Percentiles rank a stretch among this genome's conserved stretches.
phyloP scores from a whole-genome alignment of 2,797 vertebrate genomes.

The Aphelocoma californica region DNA sequence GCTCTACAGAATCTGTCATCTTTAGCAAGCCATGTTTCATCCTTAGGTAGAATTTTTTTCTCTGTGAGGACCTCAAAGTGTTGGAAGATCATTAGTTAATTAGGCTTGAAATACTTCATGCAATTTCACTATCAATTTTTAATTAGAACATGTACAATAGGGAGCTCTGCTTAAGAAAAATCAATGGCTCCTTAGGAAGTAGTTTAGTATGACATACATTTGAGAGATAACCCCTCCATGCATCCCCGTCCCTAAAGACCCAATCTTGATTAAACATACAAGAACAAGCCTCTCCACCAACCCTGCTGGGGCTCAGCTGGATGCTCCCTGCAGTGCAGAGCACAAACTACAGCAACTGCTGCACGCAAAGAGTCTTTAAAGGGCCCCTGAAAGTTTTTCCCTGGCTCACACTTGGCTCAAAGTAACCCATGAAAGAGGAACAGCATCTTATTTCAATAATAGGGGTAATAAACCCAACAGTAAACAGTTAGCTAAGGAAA shows the following conservation, averaged over 20 bases:
- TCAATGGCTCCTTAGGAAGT: conserved; percentile 29
- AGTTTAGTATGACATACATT: conserved; percentile 5
- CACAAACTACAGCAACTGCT: background rate
- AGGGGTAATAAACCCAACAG: background rate
- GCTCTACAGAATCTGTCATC: background rate
- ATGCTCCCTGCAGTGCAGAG: background rate
- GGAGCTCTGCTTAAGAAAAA: conserved; percentile 42
- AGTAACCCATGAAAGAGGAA: background rate
- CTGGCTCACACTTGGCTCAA: background rate
- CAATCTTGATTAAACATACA: background rate
- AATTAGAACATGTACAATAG: conserved; percentile 30
- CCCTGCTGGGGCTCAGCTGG: background rate
- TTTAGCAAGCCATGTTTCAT: background rate
- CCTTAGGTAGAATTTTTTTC: background rate
- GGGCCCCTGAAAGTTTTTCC: background rate
- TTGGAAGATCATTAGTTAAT: conserved; percentile 15
- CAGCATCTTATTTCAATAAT: background rate
- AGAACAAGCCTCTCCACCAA: background rate
- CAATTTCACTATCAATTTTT: conserved; percentile 44
- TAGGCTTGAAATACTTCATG: background rate
- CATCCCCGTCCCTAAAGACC: background rate
- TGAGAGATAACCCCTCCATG: background rate
- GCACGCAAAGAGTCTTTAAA: background rate
- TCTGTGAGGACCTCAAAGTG: background rate
- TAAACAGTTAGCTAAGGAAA: background rate